These are phyloP conservation scores for Ashinkailepas kermadecensis DNA, from an alignment of 2,888 invertebrate species.

Conservation along the genomic window DNA sequence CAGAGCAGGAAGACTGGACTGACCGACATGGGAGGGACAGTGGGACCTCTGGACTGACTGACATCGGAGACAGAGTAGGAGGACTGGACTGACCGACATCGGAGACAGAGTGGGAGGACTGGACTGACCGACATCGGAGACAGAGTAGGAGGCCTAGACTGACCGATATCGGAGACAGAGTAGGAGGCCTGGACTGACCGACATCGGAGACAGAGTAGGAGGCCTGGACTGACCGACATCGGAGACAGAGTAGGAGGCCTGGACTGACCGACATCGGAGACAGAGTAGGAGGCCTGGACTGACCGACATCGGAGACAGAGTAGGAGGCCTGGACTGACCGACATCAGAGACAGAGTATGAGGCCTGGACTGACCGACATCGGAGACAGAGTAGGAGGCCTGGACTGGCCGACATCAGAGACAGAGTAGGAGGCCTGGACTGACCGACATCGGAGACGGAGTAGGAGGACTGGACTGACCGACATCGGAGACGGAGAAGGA, in stretches of 20 bases:
- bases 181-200: conserved; percentile 77
- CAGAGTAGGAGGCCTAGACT: conserved; percentile 88
- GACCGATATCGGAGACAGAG: conserved; percentile 77
- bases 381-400: conserved; percentile 91
- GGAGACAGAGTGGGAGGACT: conserved; percentile 91
- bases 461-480: conserved; percentile 77
- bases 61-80: conserved; percentile 93
- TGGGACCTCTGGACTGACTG: too few species aligned
- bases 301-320: conserved; percentile 77
- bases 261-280: conserved; percentile 75
- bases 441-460: conserved; percentile 77
- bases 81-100: conserved; percentile 73
- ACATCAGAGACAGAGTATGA: conserved; percentile 93
- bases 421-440: conserved; percentile 89
- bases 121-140: conserved; percentile 75
- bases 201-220: conserved; percentile 93
- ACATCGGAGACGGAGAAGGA: conserved; percentile 93
- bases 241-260: conserved; percentile 91
- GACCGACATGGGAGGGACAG: conserved; percentile 72
- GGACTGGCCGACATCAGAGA: conserved; percentile 82
- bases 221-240: conserved; percentile 73
- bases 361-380: conserved; percentile 73
- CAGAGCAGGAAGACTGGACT: conserved; percentile 89
- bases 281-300: conserved; percentile 89
- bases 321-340: conserved; percentile 77